Conservation (phyloP, 2,888 invertebrate genomes). For the Ethmia dodecea region DNA sequence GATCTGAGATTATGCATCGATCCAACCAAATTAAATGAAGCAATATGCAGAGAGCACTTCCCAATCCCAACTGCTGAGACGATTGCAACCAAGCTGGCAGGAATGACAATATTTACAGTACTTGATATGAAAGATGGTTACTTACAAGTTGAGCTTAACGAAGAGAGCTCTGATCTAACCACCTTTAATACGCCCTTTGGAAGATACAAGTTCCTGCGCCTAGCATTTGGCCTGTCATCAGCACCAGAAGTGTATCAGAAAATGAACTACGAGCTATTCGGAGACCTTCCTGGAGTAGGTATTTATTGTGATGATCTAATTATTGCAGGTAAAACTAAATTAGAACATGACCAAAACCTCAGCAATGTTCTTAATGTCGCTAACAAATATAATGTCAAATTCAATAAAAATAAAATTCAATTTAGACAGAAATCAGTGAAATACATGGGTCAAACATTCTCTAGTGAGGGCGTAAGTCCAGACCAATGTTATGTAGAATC, state of each 20-base stretch:
- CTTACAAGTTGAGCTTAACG: slow-evolving; percentile 7
- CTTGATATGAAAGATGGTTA: slow-evolving; percentile 7
- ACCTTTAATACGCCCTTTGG: slow-evolving; percentile 8
- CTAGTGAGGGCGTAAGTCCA: background rate
- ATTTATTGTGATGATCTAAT: slow-evolving; percentile 1
- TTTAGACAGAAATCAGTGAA: background rate
- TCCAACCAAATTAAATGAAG: slow-evolving; percentile 8
- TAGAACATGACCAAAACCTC: background rate
- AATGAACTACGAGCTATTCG: background rate
- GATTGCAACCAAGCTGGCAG: slow-evolving; percentile 5
- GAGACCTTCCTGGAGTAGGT: background rate
- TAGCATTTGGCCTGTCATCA: slow-evolving; percentile 13
- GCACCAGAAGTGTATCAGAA: slow-evolving; percentile 11
- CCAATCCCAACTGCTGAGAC: slow-evolving; percentile 7
- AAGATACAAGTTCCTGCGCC: background rate
- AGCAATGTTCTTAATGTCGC: background rate
- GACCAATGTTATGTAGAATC: background rate
- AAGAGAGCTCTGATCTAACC: background rate
- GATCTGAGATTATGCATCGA: slow-evolving; percentile 10
- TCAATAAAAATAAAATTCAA: background rate
- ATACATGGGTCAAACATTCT: background rate
- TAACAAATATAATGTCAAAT: slow-evolving; percentile 1
- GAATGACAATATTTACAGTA: slow-evolving; percentile 5
- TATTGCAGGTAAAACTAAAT: background rate
- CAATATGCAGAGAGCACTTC: slow-evolving; percentile 8